These are phyloP conservation scores for Isoperla grammatica DNA, from an alignment of 2,888 invertebrate genomes.

Conservation along the genomic window DNA sequence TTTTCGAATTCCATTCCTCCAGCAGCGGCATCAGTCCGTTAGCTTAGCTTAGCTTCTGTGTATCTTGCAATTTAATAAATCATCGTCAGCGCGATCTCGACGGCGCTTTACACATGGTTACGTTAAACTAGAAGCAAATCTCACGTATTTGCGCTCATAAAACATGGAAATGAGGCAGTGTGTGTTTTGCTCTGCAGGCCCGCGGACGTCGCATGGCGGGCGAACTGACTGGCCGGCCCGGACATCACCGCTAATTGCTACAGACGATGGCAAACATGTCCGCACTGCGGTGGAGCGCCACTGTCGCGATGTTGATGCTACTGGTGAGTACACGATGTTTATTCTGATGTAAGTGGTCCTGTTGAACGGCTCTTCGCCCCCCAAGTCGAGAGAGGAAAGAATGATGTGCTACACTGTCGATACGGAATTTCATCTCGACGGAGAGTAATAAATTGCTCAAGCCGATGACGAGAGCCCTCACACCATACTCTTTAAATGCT, in stretches of 20 bases:
- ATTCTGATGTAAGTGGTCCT: too few relatives aligned
- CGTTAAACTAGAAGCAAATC: too few relatives aligned
- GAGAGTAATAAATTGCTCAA: slow-evolving; percentile 13
- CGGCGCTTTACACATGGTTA: background rate
- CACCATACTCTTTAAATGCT: slow-evolving; percentile 13
- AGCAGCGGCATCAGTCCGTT: background rate
- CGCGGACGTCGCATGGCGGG: too few relatives aligned
- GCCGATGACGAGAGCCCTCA: slow-evolving; percentile 8
- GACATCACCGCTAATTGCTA: background rate
- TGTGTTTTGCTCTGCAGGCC: too few relatives aligned
- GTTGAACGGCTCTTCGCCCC: too few relatives aligned
- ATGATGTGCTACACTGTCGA: too few relatives aligned
- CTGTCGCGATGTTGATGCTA: slow-evolving; percentile 2
- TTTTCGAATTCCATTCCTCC: slow-evolving; percentile 2
- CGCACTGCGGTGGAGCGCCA: background rate
- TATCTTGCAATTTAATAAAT: slow-evolving; percentile 13
- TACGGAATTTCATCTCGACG: slow-evolving; percentile 4
- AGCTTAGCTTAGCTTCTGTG: slow-evolving; percentile 7
- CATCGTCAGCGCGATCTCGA: background rate
- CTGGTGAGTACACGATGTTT: slow-evolving; percentile 5
- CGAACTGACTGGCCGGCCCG: too few relatives aligned
- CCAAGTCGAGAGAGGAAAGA: too few relatives aligned
- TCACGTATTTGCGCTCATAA: too few relatives aligned
- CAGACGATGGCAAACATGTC: background rate
- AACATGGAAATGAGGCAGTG: too few relatives aligned